These are phyloP conservation scores for Drosophila sp. DNA, from an alignment of 1,140 invertebrate species.

Conservation along the genomic window DNA sequence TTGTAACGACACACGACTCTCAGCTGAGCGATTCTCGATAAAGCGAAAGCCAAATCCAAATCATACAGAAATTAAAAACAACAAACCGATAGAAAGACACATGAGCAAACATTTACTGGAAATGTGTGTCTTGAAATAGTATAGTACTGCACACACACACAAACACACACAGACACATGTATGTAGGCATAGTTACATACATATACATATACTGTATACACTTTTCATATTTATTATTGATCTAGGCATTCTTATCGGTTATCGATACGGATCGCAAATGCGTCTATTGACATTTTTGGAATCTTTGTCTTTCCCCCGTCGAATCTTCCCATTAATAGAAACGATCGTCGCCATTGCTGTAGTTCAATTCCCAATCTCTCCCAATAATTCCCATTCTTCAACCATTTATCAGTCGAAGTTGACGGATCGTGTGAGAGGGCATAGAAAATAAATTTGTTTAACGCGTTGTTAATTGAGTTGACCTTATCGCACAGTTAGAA, in stretches of 20 bases:
- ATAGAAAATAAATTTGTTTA: slow-evolving; percentile 53
- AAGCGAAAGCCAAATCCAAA: slow-evolving; percentile 23
- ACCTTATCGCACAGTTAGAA: slow-evolving; percentile 51
- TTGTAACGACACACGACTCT: slow-evolving; percentile 49
- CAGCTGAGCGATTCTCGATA: slow-evolving; percentile 58
- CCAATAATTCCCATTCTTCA: neutral
- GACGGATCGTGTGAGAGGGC: slow-evolving; percentile 44
- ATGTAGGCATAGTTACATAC: neutral
- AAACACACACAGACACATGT: too few species aligned
- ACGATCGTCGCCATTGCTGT: slow-evolving; percentile 30
- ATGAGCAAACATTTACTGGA: slow-evolving; percentile 41
- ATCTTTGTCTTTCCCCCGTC: neutral
- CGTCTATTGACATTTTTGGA: slow-evolving; percentile 34
- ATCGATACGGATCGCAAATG: slow-evolving; percentile 21
- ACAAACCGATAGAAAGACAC: slow-evolving; percentile 41
- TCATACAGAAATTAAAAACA: slow-evolving; percentile 18
- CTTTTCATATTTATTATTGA: slow-evolving; percentile 41
- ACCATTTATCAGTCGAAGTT: slow-evolving; percentile 43
- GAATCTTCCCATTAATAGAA: neutral
- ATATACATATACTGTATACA: slow-evolving; percentile 3
- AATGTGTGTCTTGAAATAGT: slow-evolving; percentile 48
- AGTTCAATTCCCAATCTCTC: neutral
- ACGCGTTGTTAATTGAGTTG: slow-evolving; percentile 62
- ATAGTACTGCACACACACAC: neutral
- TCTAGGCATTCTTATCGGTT: slow-evolving; percentile 30